Evolutionary conservation across 2,888 invertebrate species (phyloP), one percentile per base, ranked within the genome.

Genomic region (Agrilus biguttatus): DNA sequence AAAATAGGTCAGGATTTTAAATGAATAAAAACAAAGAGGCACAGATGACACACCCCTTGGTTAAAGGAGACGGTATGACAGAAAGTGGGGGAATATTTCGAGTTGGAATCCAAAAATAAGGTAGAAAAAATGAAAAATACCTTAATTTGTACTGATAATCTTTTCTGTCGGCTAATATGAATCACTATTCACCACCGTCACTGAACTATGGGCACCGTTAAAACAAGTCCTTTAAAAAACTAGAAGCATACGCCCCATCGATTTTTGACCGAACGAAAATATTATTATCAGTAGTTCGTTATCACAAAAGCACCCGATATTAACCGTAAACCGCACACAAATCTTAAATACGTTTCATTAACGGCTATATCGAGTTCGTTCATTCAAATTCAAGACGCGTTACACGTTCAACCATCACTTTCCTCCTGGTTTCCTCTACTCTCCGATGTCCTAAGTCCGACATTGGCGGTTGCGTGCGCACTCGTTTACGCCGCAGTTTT

Each of bases 191-290:
- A 28, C 28, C 28, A 28, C 28, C 28, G 28, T 28, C 28, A 28
- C 28, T 28, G 28, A 28, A 28, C 28, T 28, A 28, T 28, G 28
- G 28, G 28, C 8, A 28, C 21, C 28, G 28, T 28, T 28, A 28
- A n/a, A 28, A 28, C 28, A 28, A 10, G 28, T 28, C 28, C 10
- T 28, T 28, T 28, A 28, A 28, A 28, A 28, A 28, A 28, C 28
- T 28, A 28, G 48, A 53, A 58, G 60, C 59, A 59, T 59, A 62
- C 60, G 62, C 59, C 59, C 59, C 60, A 62, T 61, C 54, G 55
- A 57, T 55, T 51, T 46, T 46, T 44, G 19, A 33, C 44, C 38
- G 42, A 40, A 45, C 41, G 45, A 43, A 47, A 43, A 37, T 33
- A 41, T 35, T 41, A 35, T 42, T 38, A 28, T 28, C 14, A 28